Evolutionary conservation across 2,797 vertebrate species (phyloP), one percentile per base, ranked within the genome.

Genomic region (Fringilla coelebs): DNA sequence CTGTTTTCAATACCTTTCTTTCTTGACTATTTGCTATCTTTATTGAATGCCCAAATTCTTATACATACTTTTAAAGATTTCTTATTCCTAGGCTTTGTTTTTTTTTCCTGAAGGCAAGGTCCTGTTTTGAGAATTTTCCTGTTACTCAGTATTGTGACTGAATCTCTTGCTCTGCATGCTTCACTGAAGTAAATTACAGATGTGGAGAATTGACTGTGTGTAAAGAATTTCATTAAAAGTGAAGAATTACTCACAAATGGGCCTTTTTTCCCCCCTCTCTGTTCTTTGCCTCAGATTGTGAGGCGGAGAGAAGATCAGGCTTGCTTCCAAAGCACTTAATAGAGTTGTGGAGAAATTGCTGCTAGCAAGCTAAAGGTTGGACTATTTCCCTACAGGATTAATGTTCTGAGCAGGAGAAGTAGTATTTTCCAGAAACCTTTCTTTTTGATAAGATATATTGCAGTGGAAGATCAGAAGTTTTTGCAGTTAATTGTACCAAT

Each of bases 181-280:
- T 93, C 17, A 20, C 24, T 73, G 41, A 71, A 74, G 25, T 83
- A 43, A 77, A 72, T 43, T 88, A 36, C 7, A 34, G 60, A 55
- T 62, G 11, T 31, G 41, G 31, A 41, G 57, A 54, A 77, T 55
- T 77, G 31, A 34, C 21, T 68, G 25, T 34, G n/a, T n/a, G 2
- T 31, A 61, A 48, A 55, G 17, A 41, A 41, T 86, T 34, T 31
- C 11, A 32, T 41, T 41, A 22, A 48, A 71, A 70, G 31, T 48
- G 31, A 77, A 88, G 40, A 70, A 84, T 38, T 88, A 62, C 21
- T 60, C 29, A 63, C 9, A 66, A 83, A 12, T 3, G 54, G 54
- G 31, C 16, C 24, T 13, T 48, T 20, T 28, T 6, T 6, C 2
- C 1, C 2, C 4, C 1, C 0, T 2, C 25, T 17, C 25, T 32